Evolutionary conservation across 2,888 invertebrate genomes (phyloP).

Genomic region (Lymantria monacha): DNA sequence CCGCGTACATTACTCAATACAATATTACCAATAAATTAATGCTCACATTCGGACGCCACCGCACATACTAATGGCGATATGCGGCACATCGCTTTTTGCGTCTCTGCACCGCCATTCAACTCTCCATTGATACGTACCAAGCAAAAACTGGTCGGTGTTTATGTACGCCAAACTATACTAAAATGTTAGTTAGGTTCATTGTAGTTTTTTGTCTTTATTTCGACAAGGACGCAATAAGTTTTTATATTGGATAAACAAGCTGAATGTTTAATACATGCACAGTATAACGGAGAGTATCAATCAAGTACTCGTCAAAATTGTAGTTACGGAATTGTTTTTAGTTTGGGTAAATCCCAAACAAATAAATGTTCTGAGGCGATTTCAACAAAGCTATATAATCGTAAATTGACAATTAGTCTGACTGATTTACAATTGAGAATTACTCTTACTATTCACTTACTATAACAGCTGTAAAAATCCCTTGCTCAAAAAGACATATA

Average conservation of each 20-base stretch:
- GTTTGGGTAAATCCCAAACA: too few relatives aligned
- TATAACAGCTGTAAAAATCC: too few relatives aligned
- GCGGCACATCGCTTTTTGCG: conserved; percentile 69
- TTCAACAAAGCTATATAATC: too few relatives aligned
- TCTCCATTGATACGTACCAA: conserved; percentile 68
- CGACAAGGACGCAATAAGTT: conserved; percentile 68
- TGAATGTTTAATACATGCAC: conserved; percentile 56
- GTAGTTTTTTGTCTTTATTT: conserved; percentile 52
- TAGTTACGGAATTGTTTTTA: too few relatives aligned
- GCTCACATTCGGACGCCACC: conserved; percentile 68
- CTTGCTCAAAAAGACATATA: too few relatives aligned
- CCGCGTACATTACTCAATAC: conserved; percentile 71
- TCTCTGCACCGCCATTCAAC: conserved; percentile 60
- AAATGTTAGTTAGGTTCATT: conserved; percentile 29
- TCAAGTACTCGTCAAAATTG: too few relatives aligned
- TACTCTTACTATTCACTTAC: too few relatives aligned
- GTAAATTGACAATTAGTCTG: too few relatives aligned
- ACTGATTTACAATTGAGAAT: too few relatives aligned
- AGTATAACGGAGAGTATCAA: too few relatives aligned
- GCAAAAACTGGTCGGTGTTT: conserved; percentile 62
- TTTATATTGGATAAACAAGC: conserved; percentile 56
- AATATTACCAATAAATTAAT: conserved; percentile 78
- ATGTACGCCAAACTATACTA: conserved; percentile 57
- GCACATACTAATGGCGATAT: conserved; percentile 79
- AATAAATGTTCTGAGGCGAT: too few relatives aligned